Conservation (phyloP, 2,113 vertebrate genomes). For the Bufo gargarizans region DNA sequence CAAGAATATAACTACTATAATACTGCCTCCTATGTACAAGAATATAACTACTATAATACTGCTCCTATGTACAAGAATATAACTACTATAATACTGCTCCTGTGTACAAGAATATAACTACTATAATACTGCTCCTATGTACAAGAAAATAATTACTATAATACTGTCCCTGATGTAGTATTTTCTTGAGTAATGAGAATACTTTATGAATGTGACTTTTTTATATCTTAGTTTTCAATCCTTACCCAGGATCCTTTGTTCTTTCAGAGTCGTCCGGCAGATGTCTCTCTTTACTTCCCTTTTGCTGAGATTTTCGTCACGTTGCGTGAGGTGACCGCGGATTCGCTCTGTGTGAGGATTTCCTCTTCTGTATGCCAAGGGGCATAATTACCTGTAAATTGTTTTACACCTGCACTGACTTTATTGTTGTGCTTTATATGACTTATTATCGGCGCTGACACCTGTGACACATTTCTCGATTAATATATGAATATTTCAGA, state of each 20-base stretch:
- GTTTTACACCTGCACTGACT: background rate
- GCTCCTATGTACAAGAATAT: background rate
- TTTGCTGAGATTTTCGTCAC: background rate
- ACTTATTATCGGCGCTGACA: background rate
- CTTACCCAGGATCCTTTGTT: too few relatives aligned
- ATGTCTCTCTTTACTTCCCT: background rate
- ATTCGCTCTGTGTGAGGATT: background rate
- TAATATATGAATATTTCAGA: background rate
- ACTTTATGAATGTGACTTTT: too few relatives aligned
- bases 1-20: constrained; percentile 16
- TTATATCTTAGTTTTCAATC: background rate
- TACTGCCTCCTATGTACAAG: background rate
- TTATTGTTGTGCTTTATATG: background rate
- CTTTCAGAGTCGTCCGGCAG: too few relatives aligned
- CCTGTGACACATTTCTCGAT: background rate
- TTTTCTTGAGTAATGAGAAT: too few relatives aligned
- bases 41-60: constrained; percentile 10
- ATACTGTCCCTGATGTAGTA: too few relatives aligned
- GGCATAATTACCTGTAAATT: background rate
- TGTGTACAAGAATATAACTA: background rate
- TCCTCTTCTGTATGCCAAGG: background rate
- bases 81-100: background rate
- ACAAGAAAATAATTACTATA: too few relatives aligned
- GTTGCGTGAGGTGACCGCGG: background rate
- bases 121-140: too few relatives aligned